Base-by-base conservation (phyloP, 1,140 invertebrate species). In the Drosophila ohnishii region DNA sequence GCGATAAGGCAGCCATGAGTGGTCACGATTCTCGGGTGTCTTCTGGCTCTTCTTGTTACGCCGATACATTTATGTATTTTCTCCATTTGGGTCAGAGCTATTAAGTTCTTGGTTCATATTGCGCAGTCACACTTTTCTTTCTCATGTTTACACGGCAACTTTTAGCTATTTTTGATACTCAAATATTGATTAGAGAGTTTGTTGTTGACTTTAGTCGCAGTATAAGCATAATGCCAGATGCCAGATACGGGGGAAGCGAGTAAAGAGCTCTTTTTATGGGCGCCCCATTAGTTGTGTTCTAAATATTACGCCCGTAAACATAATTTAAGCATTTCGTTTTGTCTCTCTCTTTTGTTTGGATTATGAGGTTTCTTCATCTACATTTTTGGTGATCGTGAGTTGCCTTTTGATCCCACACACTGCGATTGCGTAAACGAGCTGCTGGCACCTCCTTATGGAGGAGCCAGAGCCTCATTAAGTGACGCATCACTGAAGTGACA, bases 151-250 rank as follows among this genome's bases (percentile, higher is more conserved):
- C 66, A 71, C 66, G 50, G 50, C 50, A 34, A 58, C 69, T 70
- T 25, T 40, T 8, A 50, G 51, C 67, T 62, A 73, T 50, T 73
- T 72, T 62, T 53, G 47, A 62, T 73, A 73, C 69, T n/a, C 70
- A 55, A 73, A 73, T 73, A 73, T 73, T 73, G 70, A 73, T 73
- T 73, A 73, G 56, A 34, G 19, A 34, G 47, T 47, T 73, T 37
- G 37, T 10, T 62, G 66, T 71, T 71, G 66, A 40, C 42, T 57
- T 34, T 48, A n/a, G 35, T 34, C 8, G 35, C 19, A n/a, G 45
- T 11, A 64, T 32, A 16, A 19, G 28, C 19, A 63, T 34, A 32
- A 44, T 44, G 45, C 65, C 61, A 66, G 47, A 69, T 61, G 35
- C 55, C 61, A 32, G 61, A 63, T 40, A 40, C n/a, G 61, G 28